Evolutionary conservation across 1,140 invertebrate genomes (phyloP).

Genomic region (Formica selysi): DNA sequence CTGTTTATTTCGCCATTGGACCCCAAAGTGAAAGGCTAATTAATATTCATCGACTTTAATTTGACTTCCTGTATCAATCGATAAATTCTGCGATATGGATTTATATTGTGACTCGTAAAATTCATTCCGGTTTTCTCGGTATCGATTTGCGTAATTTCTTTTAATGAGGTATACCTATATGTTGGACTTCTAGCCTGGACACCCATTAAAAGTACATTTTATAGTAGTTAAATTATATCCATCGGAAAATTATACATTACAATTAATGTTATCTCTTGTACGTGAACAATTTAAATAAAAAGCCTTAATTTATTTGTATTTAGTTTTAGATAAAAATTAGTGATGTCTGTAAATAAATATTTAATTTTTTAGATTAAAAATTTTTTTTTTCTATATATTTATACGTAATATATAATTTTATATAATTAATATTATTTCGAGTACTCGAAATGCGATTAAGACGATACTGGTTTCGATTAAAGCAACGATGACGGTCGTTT

Average conservation of each 20-base stretch:
- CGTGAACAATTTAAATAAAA: conserved; percentile 11
- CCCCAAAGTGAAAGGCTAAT: background rate
- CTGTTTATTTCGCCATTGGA: conserved; percentile 3
- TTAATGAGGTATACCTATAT: background rate
- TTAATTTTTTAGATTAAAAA: background rate
- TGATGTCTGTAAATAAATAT: background rate
- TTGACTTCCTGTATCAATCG: background rate
- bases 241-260: background rate
- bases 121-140: conserved; percentile 13
- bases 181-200: background rate
- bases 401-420: background rate
- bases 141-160: conserved; percentile 20
- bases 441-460: background rate
- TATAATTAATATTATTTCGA: background rate
- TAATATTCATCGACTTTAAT: background rate
- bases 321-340: background rate
- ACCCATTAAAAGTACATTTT: conserved; percentile 6
- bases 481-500: background rate
- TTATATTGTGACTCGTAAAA: conserved; percentile 24
- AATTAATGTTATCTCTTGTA: background rate
- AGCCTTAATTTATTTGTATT: background rate
- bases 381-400: background rate
- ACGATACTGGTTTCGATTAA: background rate
- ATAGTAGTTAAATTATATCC: background rate
- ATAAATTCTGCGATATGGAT: background rate